Evolutionary conservation across 2,888 invertebrate genomes (phyloP).

Genomic region (Rhyacophila evoluta): DNA sequence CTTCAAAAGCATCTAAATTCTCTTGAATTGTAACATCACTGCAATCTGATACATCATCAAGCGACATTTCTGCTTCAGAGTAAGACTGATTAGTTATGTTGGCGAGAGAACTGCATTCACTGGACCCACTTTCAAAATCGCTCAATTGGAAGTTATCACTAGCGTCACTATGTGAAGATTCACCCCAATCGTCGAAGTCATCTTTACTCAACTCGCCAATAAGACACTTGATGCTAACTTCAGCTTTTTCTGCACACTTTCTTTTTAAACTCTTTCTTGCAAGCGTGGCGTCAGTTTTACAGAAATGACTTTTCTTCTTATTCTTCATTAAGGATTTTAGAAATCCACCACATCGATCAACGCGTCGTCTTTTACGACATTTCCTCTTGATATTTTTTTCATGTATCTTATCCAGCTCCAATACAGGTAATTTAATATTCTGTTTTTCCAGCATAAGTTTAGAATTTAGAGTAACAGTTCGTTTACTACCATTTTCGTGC

Average conservation of each 20-base stretch:
- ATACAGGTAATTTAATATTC: not conserved
- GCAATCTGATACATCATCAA: not conserved
- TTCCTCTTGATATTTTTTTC: not conserved
- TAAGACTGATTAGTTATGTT: not conserved
- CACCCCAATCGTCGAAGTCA: slow-evolving; percentile 42
- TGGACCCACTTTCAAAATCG: slow-evolving; percentile 42
- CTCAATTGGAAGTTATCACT: slow-evolving; percentile 31
- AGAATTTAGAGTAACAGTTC: not conserved
- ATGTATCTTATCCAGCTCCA: not conserved
- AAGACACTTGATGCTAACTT: not conserved
- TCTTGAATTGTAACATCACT: not conserved
- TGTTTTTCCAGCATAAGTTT: not conserved
- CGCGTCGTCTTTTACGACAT: not conserved
- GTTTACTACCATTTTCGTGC: not conserved
- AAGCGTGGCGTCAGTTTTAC: not conserved
- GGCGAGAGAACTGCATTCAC: not conserved
- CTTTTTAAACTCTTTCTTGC: not conserved
- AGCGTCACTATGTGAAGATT: slow-evolving; percentile 40
- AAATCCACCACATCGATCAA: not conserved
- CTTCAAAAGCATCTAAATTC: not conserved
- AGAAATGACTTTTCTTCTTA: not conserved
- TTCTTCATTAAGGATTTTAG: not conserved
- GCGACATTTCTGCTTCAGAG: slow-evolving; percentile 30
- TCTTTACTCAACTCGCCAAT: not conserved
- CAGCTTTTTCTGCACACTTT: slow-evolving; percentile 16